A percentile compares a stretch with the other conserved stretches of the same genome.
Evolutionary conservation across 2,888 invertebrate genomes (phyloP).

Genomic region (Drosophila pullipes): DNA sequence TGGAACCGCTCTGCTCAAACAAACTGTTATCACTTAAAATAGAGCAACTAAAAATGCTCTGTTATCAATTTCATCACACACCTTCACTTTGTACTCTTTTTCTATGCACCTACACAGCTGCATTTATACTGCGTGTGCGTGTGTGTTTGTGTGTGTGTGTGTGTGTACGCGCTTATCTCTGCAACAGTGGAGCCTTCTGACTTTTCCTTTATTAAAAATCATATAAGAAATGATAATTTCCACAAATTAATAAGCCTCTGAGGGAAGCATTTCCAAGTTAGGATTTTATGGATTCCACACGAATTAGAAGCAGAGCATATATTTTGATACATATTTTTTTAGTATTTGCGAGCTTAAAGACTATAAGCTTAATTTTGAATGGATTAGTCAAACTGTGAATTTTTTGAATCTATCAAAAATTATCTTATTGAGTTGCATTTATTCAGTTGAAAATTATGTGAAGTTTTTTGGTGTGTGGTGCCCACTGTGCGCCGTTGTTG

Average conservation of each 20-base stretch:
- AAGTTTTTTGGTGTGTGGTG: background rate
- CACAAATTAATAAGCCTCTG: background rate
- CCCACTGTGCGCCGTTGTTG: conserved; percentile 45
- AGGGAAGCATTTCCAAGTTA: background rate
- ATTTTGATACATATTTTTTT: background rate
- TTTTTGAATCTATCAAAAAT: background rate
- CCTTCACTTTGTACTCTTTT: conserved; percentile 30
- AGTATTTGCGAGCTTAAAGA: background rate
- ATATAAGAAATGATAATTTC: background rate
- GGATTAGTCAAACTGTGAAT: background rate
- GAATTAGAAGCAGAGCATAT: background rate
- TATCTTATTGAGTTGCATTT: background rate
- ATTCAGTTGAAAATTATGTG: background rate
- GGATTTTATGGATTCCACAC: background rate
- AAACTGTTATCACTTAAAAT: conserved; percentile 50
- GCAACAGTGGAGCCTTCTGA: conserved; percentile 5
- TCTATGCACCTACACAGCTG: conserved; percentile 45
- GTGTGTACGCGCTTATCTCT: conserved; percentile 58
- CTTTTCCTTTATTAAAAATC: background rate
- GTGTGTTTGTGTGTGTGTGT: conserved; percentile 21
- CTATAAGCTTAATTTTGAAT: background rate
- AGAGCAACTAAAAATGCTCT: conserved; percentile 24
- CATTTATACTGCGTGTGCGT: conserved; percentile 26
- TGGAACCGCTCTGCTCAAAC: conserved; percentile 33
- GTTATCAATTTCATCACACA: conserved; percentile 67